Percentiles rank a stretch among this genome's conserved stretches.
Evolutionary conservation across 2,888 invertebrate species (phyloP).

Genomic region (Mayetiola destructor): DNA sequence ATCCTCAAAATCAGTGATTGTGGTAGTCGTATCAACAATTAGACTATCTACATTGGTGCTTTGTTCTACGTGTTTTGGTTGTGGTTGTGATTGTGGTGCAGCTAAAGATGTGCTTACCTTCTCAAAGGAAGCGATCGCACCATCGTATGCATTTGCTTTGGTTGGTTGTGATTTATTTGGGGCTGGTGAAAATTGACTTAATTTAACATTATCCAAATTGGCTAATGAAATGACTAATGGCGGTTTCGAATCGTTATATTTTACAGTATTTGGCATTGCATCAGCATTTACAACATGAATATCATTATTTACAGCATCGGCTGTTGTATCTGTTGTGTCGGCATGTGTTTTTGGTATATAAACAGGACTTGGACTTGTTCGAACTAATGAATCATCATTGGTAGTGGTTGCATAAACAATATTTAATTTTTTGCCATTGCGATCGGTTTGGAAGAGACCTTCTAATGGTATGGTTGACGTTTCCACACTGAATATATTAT

Average conservation of each 20-base stretch:
- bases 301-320: neutral
- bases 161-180: slow-evolving; percentile 17
- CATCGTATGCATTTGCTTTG: slow-evolving; percentile 21
- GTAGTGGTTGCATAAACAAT: slow-evolving; percentile 36
- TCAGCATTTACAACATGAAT: neutral
- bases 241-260: slow-evolving; percentile 33
- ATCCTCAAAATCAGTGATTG: too few relatives aligned
- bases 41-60: slow-evolving; percentile 15
- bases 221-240: slow-evolving; percentile 35
- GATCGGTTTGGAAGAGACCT: slow-evolving; percentile 44
- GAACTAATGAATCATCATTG: neutral
- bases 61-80: too few relatives aligned
- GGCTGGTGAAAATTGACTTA: slow-evolving; percentile 29
- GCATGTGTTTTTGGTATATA: slow-evolving; percentile 23
- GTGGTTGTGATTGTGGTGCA: slow-evolving; percentile 22
- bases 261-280: slow-evolving; percentile 25
- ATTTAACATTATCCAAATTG: slow-evolving; percentile 34
- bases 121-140: slow-evolving; percentile 27
- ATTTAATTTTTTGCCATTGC: slow-evolving; percentile 15
- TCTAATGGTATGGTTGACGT: slow-evolving; percentile 53
- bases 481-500: slow-evolving; percentile 35
- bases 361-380: neutral
- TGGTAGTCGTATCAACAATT: too few relatives aligned
- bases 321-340: slow-evolving; percentile 20
- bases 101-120: slow-evolving; percentile 26